Conservation (phyloP, 2,113 vertebrate species). For the Toxotes jaculatrix region DNA sequence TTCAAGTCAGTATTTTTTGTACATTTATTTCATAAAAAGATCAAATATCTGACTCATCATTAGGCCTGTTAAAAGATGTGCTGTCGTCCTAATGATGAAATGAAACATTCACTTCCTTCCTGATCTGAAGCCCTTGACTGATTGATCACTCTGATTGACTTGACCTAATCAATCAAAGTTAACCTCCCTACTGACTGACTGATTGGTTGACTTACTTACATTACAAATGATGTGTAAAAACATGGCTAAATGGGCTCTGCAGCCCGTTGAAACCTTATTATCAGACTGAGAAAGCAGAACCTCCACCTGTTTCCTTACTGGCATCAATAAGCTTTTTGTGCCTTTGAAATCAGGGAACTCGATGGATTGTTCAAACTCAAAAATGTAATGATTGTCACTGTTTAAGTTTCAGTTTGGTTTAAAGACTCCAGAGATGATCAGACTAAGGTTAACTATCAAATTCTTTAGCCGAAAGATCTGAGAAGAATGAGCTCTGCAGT, state of each 20-base stretch:
- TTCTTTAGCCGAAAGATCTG: no score
- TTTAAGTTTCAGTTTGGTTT: background rate
- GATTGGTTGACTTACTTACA: background rate
- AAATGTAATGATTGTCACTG: background rate
- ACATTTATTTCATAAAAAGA: background rate
- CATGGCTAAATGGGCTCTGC: background rate
- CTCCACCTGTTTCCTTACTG: no score
- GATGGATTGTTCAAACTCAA: background rate
- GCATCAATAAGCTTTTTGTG: no score
- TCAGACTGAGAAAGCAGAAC: background rate
- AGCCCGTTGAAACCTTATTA: background rate
- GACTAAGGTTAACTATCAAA: background rate
- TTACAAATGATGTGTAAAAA: background rate
- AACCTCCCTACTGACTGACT: background rate
- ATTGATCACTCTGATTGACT: background rate
- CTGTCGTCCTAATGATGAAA: background rate
- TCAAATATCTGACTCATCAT: background rate
- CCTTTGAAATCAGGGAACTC: background rate
- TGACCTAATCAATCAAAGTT: no score
- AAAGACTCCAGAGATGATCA: background rate
- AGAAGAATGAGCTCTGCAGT: no score
- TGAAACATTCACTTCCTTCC: slow-evolving; percentile 36
- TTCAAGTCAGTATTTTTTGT: background rate
- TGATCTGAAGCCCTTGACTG: background rate
- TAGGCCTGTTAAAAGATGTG: background rate